These are phyloP conservation scores for Apantesis nais DNA, from an alignment of 2,888 invertebrate species.

Conservation along the genomic window DNA sequence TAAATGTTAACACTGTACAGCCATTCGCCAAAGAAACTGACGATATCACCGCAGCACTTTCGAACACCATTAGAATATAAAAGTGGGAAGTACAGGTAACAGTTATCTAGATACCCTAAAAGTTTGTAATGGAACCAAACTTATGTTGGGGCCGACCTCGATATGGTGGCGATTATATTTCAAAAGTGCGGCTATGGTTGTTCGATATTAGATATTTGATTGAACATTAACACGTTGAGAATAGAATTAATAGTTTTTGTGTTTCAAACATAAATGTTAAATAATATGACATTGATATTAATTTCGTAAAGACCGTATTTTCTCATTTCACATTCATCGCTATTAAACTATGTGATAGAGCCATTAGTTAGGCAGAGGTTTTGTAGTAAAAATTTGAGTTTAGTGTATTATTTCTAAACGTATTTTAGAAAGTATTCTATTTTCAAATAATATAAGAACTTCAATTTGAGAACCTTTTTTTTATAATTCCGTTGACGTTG, in stretches of 20 bases:
- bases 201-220: conserved; percentile 10
- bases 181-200: conserved; percentile 1
- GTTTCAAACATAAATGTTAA: not conserved
- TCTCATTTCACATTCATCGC: too few species aligned
- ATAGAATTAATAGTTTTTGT: not conserved
- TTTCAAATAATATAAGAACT: too few species aligned
- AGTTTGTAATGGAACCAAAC: conserved; percentile 41
- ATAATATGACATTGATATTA: not conserved
- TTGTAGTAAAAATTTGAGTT: too few species aligned
- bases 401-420: too few species aligned
- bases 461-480: too few species aligned
- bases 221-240: not conserved
- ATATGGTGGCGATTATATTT: conserved; percentile 35
- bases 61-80: conserved; percentile 69
- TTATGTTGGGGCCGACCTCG: conserved; percentile 30
- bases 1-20: conserved; percentile 73
- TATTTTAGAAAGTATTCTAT: too few species aligned
- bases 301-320: not conserved
- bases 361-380: too few species aligned
- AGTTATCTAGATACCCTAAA: conserved; percentile 41
- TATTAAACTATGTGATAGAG: too few species aligned
- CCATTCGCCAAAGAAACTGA: conserved; percentile 74
- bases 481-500: too few species aligned
- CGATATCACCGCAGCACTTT: conserved; percentile 72
- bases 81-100: conserved; percentile 50